Base-by-base conservation (phyloP, 2,113 vertebrate genomes). In the Dascyllus trimaculatus region DNA sequence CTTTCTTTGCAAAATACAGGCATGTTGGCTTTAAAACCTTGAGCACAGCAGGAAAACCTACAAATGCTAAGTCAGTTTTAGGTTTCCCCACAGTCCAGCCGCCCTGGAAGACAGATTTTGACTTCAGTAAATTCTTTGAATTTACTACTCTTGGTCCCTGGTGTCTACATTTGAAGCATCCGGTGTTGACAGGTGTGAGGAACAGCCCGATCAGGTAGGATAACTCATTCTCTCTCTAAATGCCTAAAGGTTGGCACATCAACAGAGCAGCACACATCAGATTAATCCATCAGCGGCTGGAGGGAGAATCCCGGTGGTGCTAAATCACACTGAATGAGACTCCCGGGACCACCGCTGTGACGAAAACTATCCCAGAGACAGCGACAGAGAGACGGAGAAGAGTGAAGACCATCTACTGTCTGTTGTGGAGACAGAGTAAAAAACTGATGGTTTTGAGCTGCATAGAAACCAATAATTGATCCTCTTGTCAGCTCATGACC, bases 31-130 rank as follows among this genome's bases (percentile, higher is more conserved):
- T 68, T 54, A 82, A 78, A 85, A 14, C 22, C 73, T 57, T 35
- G 49, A 71, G 75, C 83, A 58, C 45, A 71, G 53, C 54, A 60
- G 46, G 48, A 25, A 72, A 80, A 60, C 38, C 22, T 35, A 19
- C 64, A 64, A 48, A 77, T 65, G 53, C 72, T 48, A 32, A 14
- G 53, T 78, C 78, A 82, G 70, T 38, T 61, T 46, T 35, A 35
- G 32, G 8, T 35, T 35, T 35, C 32, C 25, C 68, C 22, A 45
- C 56, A 73, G 75, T 63, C 35, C 83, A 38, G 68, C 54, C 64
- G 53, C 57, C 26, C 77, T 66, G 53, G 29, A 68, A 75, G 74
- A 87, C 75, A 81, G 65, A 88, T 80, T 82, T 49, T 73, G 2
- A 45, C 59, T 83, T 81, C 56, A 75, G 25, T 58, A 70, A 81